Evolutionary conservation across 2,888 invertebrate species (phyloP).

Genomic region (Trisateles emortualis): DNA sequence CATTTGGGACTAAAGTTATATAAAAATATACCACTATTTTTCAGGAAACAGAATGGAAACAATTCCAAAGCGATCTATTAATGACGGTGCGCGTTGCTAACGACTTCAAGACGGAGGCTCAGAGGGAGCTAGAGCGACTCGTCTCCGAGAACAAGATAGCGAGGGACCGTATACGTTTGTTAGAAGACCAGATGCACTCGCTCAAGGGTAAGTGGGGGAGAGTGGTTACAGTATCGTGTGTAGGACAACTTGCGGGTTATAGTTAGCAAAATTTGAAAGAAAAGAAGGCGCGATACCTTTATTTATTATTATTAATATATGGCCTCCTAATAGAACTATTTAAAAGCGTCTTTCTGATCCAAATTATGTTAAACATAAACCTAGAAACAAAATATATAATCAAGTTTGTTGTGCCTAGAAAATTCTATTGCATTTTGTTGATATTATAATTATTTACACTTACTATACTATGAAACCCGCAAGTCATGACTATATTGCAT

Average conservation of each 20-base stretch:
- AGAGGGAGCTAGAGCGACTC: conserved; percentile 92
- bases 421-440: too few species aligned
- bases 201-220: conserved; percentile 88
- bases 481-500: conserved; percentile 34
- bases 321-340: too few species aligned
- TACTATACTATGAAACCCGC: conserved; percentile 20
- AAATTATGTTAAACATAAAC: too few species aligned
- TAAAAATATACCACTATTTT: too few species aligned
- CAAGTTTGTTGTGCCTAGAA: too few species aligned
- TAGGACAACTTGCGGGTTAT: conserved; percentile 21
- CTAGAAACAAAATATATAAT: too few species aligned
- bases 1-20: too few species aligned
- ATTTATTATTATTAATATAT: too few species aligned
- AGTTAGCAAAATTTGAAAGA: too few species aligned
- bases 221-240: neutral
- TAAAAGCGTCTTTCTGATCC: too few species aligned
- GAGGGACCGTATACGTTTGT: conserved; percentile 90
- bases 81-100: conserved; percentile 98
- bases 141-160: conserved; percentile 94
- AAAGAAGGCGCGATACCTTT: too few species aligned
- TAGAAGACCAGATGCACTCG: conserved; percentile 94
- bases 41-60: conserved; percentile 95
- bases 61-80: conserved; percentile 96
- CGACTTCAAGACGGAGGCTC: conserved; percentile 98
- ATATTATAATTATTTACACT: too few species aligned